Evolutionary conservation across 2,888 invertebrate genomes (phyloP), one percentile per base, ranked within the genome.

Genomic region (Pomacea canaliculata): DNA sequence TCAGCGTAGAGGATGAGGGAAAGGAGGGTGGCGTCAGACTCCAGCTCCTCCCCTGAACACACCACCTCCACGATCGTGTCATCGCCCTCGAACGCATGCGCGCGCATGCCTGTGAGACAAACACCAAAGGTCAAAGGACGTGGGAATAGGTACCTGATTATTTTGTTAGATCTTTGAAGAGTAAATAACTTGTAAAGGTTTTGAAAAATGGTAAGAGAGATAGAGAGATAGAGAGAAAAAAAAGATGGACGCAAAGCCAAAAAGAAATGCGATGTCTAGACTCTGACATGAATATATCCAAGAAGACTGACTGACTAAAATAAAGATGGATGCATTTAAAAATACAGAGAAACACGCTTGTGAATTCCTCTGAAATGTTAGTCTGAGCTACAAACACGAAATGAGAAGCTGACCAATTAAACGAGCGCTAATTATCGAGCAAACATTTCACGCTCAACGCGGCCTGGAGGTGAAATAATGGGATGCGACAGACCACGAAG

Each of bases 101-200:
- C 19, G 23, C 56, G 27, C 72, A 73, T 65, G 3, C 66, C 72
- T 73, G 72, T n/a, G 48, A 16, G 8, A 56, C 51, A 56, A 56
- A 37, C 37, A 37, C 51, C 51, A 7, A 0, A 56, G 12, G 51
- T 56, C 51, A 37, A 37, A 37, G 37, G 37, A 1, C 37, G 37
- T 37, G 37, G 37, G 5, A 37, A 3, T 37, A 37, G 37, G 37
- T 37, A 37, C 5, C 37, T 1, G 4, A 37, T 37, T 37, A 37
- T 37, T 37, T 37, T 37, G 4, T 3, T 37, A 37, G 1, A 5
- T 5, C 37, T 37, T 37, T 37, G 37, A 37, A 37, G 37, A 37
- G 1, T 5, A 37, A 1, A 0, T 37, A 37, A 37, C 5, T 37
- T 37, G 37, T 37, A 37, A 37, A 37, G 37, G 3, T 37, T 37